Percentiles rank a stretch among this genome's conserved stretches.
Evolutionary conservation across 2,888 invertebrate species (phyloP).

Genomic region (Aspidiotus rigidus): DNA sequence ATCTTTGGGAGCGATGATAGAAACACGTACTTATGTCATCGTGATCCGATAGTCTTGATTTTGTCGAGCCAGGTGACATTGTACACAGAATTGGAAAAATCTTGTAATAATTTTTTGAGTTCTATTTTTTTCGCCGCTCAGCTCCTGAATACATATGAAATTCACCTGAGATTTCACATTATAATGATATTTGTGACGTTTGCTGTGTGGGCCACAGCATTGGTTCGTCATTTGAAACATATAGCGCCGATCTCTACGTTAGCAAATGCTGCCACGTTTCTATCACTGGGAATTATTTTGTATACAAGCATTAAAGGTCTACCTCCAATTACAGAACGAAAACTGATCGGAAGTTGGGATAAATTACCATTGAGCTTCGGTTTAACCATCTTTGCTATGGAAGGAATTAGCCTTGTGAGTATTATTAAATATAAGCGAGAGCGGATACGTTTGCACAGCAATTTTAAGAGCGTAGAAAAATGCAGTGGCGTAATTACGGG

Average conservation of each 20-base stretch:
- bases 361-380: background rate
- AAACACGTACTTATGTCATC: too few species aligned
- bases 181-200: background rate
- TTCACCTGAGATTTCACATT: background rate
- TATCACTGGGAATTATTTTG: background rate
- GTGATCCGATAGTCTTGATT: too few species aligned
- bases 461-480: too few species aligned
- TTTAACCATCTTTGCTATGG: background rate
- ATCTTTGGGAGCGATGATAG: too few species aligned
- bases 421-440: too few species aligned
- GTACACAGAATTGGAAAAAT: too few species aligned
- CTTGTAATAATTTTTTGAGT: too few species aligned
- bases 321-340: background rate
- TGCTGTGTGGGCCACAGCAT: background rate
- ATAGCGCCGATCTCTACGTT: background rate
- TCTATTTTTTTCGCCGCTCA: too few species aligned
- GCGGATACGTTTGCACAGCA: too few species aligned
- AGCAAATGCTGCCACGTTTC: background rate
- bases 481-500: too few species aligned
- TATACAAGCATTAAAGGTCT: background rate
- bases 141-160: background rate
- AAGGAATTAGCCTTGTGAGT: background rate
- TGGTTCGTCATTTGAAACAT: background rate
- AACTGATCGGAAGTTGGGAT: constrained; percentile 2
- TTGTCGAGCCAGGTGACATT: too few species aligned